Base-by-base conservation (phyloP, 64 coral and sea anemone genomes). In the Montipora cactus region DNA sequence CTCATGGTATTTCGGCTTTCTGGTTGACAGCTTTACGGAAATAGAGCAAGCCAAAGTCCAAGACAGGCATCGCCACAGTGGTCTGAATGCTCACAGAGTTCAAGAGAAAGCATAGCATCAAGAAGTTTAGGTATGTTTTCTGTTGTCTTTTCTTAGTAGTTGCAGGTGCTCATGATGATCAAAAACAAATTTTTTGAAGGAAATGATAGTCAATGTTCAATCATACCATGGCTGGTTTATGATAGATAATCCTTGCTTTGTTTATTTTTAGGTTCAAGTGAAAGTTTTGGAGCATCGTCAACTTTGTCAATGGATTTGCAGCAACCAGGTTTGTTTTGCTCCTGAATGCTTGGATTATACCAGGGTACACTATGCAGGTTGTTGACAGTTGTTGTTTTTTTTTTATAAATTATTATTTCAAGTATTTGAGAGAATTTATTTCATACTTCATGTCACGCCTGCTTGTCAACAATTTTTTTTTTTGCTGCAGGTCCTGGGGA, bases 401-500 rank as follows among this genome's bases (percentile, higher is more conserved):
- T 37, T 37, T 37, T 37, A 37, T 37, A 37, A 37, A 37, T 37
- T 37, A 37, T 37, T 37, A 37, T 37, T 37, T 37, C 2, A 37
- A 37, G 37, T 37, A 37, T 37, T 37, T 37, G 37, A 37, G 37
- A 37, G 37, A 37, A 57, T 11, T 8, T 57, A 8, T 57, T 57
- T 57, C 53, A 57, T 57, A 57, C 2, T 8, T 3, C 53, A 57
- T 57, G 53, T 37, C 53, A 57, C 8, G 0, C 53, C 53, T 57
- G 0, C 7, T 8, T 57, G 53, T 57, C 53, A 8, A 57, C 28
- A 37, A 0, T 37, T 58, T 53, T 18, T 67, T 83, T 67, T 83
- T 83, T 10, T 37, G 37, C 37, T 37, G 37, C 18, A 47, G 88
- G 78, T 4, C 93, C 73, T 59, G 95, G 95, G 37, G 82, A 94